A percentile compares a stretch with the other conserved stretches of the same genome.
These are phyloP conservation scores for Macropis europaea DNA, from an alignment of 2,888 invertebrate species.

Conservation along the genomic window DNA sequence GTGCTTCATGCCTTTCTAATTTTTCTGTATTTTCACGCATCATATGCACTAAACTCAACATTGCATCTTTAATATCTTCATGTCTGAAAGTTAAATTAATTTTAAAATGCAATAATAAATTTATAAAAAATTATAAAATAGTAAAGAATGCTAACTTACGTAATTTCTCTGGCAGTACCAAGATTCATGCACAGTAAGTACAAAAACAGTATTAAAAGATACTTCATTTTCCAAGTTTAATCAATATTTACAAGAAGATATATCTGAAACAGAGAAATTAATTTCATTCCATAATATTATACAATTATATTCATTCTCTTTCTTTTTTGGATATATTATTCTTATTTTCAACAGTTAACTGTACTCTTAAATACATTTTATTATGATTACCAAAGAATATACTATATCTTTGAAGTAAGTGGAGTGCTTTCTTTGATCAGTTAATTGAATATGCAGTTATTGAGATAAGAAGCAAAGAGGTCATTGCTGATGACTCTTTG, in stretches of 20 bases:
- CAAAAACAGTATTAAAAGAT: conserved; percentile 39
- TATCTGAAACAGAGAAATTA: conserved; percentile 34
- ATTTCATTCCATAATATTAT: background rate
- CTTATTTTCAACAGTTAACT: background rate
- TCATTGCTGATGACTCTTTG: conserved; percentile 72
- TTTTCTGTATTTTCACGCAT: conserved; percentile 90
- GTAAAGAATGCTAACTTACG: conserved; percentile 67
- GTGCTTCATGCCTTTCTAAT: conserved; percentile 90
- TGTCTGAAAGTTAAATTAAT: conserved; percentile 60
- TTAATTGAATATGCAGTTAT: conserved; percentile 73
- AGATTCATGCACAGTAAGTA: conserved; percentile 28
- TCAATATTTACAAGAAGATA: background rate
- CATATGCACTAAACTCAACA: conserved; percentile 90
- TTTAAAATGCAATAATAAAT: background rate
- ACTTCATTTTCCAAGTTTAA: conserved; percentile 41
- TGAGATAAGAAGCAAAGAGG: conserved; percentile 71
- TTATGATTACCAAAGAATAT: conserved; percentile 6
- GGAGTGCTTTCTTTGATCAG: conserved; percentile 51
- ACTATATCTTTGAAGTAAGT: conserved; percentile 27
- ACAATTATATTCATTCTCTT: background rate
- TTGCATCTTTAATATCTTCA: conserved; percentile 86
- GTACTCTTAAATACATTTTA: background rate
- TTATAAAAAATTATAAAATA: background rate
- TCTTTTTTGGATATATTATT: background rate
- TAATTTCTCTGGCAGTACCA: conserved; percentile 67